phyloP scores from a whole-genome alignment of 2,797 vertebrate genomes.

The Liasis olivaceus region DNA sequence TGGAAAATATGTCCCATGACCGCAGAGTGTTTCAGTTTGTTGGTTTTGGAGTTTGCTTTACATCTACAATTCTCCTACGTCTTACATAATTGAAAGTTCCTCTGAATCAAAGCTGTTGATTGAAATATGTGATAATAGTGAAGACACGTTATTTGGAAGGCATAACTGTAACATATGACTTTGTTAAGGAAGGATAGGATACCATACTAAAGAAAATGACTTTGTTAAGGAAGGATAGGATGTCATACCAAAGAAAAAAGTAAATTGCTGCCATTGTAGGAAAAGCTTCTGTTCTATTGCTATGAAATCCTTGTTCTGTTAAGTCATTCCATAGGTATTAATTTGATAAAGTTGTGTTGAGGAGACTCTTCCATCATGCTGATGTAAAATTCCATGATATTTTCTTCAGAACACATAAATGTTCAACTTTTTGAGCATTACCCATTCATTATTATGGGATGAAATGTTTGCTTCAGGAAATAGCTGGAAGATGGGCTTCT shows the following conservation, averaged over 20 bases:
- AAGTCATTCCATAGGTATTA: neutral
- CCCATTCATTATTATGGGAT: neutral
- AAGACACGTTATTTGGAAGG: neutral
- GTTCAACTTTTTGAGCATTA: neutral
- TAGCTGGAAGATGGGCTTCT: neutral
- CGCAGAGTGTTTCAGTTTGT: neutral
- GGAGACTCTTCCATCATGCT: neutral
- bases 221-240: neutral
- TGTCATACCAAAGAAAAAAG: neutral
- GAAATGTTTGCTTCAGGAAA: neutral
- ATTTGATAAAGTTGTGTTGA: neutral
- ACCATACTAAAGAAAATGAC: neutral
- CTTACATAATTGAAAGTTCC: neutral
- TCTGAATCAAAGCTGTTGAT: neutral
- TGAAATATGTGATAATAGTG: neutral
- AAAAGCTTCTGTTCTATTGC: neutral
- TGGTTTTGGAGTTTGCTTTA: neutral
- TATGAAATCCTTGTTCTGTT: neutral
- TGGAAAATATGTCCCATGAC: constrained; percentile 2
- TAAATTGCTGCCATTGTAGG: neutral
- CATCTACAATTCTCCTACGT: neutral
- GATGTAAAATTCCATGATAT: neutral
- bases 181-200: neutral
- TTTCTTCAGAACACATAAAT: neutral
- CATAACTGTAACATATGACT: neutral